Percentiles rank a stretch among this genome's conserved stretches.
Evolutionary conservation across 2,888 invertebrate genomes (phyloP).

Genomic region (Bombyx huttoni): DNA sequence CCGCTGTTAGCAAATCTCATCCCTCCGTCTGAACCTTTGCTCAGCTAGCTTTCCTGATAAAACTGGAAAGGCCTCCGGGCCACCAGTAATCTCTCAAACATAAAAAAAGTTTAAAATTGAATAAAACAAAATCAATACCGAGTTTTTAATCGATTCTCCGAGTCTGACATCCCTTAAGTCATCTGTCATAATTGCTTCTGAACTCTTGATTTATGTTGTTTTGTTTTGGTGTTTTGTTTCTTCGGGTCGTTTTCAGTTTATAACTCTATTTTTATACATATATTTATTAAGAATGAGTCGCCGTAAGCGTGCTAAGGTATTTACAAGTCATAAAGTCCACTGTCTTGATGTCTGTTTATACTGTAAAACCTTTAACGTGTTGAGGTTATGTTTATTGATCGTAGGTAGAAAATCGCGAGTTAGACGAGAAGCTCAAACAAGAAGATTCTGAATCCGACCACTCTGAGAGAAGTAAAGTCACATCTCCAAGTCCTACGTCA

Average conservation of each 20-base stretch:
- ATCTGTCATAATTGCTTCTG: background rate
- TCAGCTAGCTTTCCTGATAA: no score
- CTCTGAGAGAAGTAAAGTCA: constrained; percentile 74
- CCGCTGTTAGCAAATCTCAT: no score
- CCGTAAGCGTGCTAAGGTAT: constrained; percentile 71
- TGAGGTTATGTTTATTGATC: constrained; percentile 74
- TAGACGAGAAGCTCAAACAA: constrained; percentile 77
- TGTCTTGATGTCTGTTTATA: background rate
- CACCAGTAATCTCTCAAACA: no score
- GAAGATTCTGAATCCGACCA: constrained; percentile 77
- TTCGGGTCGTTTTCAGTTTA: background rate
- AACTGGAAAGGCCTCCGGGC: no score
- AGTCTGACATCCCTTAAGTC: no score
- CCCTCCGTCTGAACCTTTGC: no score
- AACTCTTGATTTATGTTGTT: constrained; percentile 3
- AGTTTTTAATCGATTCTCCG: no score
- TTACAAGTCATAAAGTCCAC: background rate
- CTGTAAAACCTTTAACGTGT: background rate
- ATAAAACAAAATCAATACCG: no score
- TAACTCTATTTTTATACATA: constrained; percentile 4
- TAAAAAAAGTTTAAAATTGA: no score
- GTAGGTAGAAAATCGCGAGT: constrained; percentile 68
- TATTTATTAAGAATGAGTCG: constrained; percentile 62
- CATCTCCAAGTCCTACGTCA: constrained; percentile 71
- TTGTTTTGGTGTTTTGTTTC: constrained; percentile 2